phyloP scores from a whole-genome alignment of 2,888 invertebrate species.

The Eristalis tenax region DNA sequence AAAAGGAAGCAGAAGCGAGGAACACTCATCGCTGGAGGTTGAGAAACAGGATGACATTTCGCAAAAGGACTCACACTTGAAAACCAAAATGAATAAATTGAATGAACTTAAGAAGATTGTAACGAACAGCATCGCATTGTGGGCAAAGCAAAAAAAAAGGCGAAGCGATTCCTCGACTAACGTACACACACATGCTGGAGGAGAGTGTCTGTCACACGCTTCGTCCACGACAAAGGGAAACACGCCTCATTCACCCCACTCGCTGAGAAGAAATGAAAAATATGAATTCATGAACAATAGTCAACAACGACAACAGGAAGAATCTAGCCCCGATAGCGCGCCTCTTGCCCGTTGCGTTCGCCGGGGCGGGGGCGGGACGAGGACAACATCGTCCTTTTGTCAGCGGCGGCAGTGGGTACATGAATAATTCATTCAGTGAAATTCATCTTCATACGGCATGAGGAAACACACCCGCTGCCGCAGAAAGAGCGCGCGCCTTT shows the following conservation, averaged over 20 bases:
- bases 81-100: conserved; percentile 61
- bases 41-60: conserved; percentile 46
- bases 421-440: conserved; percentile 68
- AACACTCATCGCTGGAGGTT: neutral
- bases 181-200: neutral
- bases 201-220: conserved; percentile 30
- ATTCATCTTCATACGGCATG: conserved; percentile 63
- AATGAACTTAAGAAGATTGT: conserved; percentile 55
- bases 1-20: neutral
- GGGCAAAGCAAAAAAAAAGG: neutral
- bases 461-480: conserved; percentile 25
- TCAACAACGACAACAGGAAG: conserved; percentile 16
- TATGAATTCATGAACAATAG: conserved; percentile 53
- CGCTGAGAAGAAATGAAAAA: conserved; percentile 9
- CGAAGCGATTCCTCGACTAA: neutral
- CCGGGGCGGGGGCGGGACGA: neutral
- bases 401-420: conserved; percentile 47
- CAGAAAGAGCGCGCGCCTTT: conserved; percentile 47
- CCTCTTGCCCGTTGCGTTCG: neutral
- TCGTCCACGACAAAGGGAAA: neutral
- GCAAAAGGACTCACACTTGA: conserved; percentile 22
- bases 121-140: neutral
- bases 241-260: neutral
- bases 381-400: conserved; percentile 17
- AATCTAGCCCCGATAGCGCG: neutral